phyloP scores from a whole-genome alignment of 1,140 invertebrate genomes.

The Drosophila arizonae region DNA sequence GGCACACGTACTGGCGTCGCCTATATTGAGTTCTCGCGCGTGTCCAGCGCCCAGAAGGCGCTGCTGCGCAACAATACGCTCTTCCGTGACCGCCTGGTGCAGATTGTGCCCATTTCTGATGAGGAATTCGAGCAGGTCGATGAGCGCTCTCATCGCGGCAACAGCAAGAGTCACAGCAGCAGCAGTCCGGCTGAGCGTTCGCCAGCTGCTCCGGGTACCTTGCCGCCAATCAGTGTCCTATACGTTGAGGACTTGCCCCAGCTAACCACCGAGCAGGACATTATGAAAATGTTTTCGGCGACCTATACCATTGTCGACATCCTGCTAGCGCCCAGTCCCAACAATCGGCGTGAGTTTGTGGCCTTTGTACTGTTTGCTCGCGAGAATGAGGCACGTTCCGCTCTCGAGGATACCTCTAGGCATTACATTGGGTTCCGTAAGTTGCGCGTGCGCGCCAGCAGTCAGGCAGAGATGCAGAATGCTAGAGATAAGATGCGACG shows the following conservation, averaged over 20 bases:
- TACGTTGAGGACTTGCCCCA: slow-evolving; percentile 88
- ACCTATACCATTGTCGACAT: slow-evolving; percentile 89
- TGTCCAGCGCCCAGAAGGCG: slow-evolving; percentile 88
- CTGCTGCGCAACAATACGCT: slow-evolving; percentile 85
- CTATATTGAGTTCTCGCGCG: slow-evolving; percentile 89
- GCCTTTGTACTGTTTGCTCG: slow-evolving; percentile 90
- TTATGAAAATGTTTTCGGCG: slow-evolving; percentile 88
- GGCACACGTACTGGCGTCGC: slow-evolving; percentile 91
- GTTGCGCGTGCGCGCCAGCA: slow-evolving; percentile 84
- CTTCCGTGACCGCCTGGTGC: slow-evolving; percentile 84
- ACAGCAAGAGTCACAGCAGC: slow-evolving; percentile 5
- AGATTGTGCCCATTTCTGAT: slow-evolving; percentile 62
- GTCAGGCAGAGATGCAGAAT: slow-evolving; percentile 84
- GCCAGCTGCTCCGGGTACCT: neutral
- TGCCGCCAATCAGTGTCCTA: slow-evolving; percentile 84
- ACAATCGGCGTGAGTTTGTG: slow-evolving; percentile 84
- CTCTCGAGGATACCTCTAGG: slow-evolving; percentile 84
- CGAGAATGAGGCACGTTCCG: slow-evolving; percentile 87
- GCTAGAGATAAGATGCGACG: slow-evolving; percentile 83
- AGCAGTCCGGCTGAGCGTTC: slow-evolving; percentile 6
- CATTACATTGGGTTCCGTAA: slow-evolving; percentile 85
- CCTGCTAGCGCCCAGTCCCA: slow-evolving; percentile 85
- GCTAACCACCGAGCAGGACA: slow-evolving; percentile 90
- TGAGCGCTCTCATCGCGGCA: slow-evolving; percentile 45
- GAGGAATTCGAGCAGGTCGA: slow-evolving; percentile 71